Evolutionary conservation across 1,140 invertebrate species (phyloP), one percentile per base, ranked within the genome.

Genomic region (Venustaconcha ellipsiformis): DNA sequence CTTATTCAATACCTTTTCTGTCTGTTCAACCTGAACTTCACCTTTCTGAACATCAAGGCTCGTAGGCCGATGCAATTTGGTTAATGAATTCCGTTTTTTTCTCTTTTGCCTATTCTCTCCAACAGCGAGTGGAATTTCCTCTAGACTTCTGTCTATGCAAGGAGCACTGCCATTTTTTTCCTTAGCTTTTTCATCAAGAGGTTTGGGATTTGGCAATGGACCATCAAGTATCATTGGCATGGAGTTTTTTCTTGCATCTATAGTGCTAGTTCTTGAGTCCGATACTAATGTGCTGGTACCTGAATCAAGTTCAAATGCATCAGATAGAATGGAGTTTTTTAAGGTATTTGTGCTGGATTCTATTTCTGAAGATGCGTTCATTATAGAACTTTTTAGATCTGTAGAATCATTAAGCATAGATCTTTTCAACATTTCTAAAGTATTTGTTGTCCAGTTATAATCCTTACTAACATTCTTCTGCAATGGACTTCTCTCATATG

Each of bases 141-240:
- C 87, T 58, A 88, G 64, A 76, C 85, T 87, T 70, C 87, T 79
- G 72, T 88, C 87, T 62, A 88, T 88, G 73, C 87, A 87, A 15
- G 84, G 87, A 56, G 77, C 80, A 78, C 78, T 85, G 57, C 78
- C 78, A 26, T 67, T 74, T 48, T 78, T 72, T 18, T 83, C 82
- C 59, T 69, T 57, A 74, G 58, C 55, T 20, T 79, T 68, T 17
- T 82, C 80, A 58, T 69, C 70, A 13, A 80, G 55, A 56, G 77
- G 80, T 66, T 74, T 73, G 55, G 70, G 74, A 17, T 63, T 70
- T 48, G 80, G 80, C 20, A 78, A 70, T 4, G 74, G 26, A 37
- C 70, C 72, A 57, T 69, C 62, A 57, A 70, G 26, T 58, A 71
- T 55, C n/a, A 57, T 56, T 57, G 74, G 74, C 5, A 70, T 59